Percentiles rank a stretch among this genome's conserved stretches.
phyloP scores from a whole-genome alignment of 2,113 vertebrate genomes.

The Rhea pennata region DNA sequence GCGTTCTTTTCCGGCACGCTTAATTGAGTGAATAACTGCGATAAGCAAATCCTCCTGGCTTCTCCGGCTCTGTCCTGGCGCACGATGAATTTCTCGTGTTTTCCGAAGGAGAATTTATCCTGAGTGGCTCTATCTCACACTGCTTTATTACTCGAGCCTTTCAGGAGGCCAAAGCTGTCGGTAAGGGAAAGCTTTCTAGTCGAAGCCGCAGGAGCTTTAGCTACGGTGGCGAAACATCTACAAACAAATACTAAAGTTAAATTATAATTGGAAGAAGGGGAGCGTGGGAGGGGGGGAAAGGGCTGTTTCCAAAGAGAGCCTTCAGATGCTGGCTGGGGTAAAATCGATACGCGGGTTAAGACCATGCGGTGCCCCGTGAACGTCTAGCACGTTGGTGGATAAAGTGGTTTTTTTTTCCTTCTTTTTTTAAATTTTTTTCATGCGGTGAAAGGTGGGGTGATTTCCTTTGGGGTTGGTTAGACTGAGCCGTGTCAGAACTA shows the following conservation, averaged over 20 bases:
- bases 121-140: background rate
- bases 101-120: background rate
- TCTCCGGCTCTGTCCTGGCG: constrained; percentile 6
- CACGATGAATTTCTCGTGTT: constrained; percentile 16
- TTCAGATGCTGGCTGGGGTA: background rate
- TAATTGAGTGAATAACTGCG: constrained; percentile 45
- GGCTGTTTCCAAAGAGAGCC: background rate
- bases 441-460: background rate
- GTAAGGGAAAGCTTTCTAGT: background rate
- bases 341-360: background rate
- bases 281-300: background rate
- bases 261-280: background rate
- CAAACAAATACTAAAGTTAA: background rate
- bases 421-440: background rate
- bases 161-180: background rate
- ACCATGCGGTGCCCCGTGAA: background rate
- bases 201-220: background rate
- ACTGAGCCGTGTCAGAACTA: background rate
- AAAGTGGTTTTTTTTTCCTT: no score
- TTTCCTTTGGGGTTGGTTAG: background rate
- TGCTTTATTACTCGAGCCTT: background rate
- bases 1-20: background rate
- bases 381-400: background rate
- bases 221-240: background rate
- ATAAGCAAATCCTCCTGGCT: background rate